Base-by-base conservation (phyloP, 2,888 invertebrate genomes). In the Synergus umbraculus region DNA sequence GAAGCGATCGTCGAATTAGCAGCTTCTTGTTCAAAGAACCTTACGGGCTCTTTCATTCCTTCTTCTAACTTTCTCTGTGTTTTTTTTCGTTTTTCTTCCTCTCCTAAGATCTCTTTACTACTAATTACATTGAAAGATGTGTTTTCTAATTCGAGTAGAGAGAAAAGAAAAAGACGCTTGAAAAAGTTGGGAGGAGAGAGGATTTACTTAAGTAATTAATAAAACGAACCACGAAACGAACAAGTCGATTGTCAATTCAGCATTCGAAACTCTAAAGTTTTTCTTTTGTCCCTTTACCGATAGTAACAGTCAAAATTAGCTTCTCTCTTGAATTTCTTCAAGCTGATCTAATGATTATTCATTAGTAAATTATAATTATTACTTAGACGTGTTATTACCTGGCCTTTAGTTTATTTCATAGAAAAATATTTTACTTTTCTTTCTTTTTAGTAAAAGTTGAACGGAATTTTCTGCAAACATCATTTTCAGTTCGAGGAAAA, bases 1-100 rank as follows among this genome's bases (percentile, higher is more conserved):
- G 78, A 81, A 86, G 86, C 85, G 88, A 87, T 88, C 85, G 87
- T 82, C 81, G 85, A 87, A 88, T 88, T 88, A 89, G 85, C 84
- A 82, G 81, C 81, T 85, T 87, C 87, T 88, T 86, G 85, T 86
- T 86, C 85, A 60, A 78, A 78, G 81, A 84, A 84, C 79, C 77
- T 78, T 78, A 60, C n/a, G 77, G 41, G 66, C 43, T 77, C 65
- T 66, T 44, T 44, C 65, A 69, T 77, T 78, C 76, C 76, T 73
- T 65, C 41, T 67, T 18, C 18, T 13, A 8, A 43, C 15, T 54
- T 54, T 54, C 13, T n/a, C 58, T n/a, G 41, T 29, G 49, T 18
- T 77, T 76, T 78, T 37, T 76, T 77, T 77, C 22, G 44, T 69
- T 8, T 73, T 46, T 80, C 76, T 79, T 77, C 79, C 22, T 78